phyloP scores from a whole-genome alignment of 1,140 invertebrate genomes.

The Centruroides sculpturatus region DNA sequence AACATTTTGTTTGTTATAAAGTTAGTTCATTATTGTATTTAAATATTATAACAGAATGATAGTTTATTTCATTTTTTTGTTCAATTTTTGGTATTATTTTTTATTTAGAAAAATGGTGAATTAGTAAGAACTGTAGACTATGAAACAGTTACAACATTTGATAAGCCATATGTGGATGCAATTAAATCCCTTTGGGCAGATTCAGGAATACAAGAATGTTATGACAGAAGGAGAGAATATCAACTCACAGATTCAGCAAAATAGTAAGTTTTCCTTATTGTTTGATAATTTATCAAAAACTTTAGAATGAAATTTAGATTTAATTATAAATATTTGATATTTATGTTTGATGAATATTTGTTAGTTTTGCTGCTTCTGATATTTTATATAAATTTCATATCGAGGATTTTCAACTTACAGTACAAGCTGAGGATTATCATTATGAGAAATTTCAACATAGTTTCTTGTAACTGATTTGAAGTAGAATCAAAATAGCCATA shows the following conservation, averaged over 20 bases:
- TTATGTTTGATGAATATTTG: too few species aligned
- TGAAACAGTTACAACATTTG: constrained; percentile 97
- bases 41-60: background rate
- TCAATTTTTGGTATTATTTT: constrained; percentile 15
- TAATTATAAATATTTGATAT: too few species aligned
- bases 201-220: constrained; percentile 96
- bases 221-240: constrained; percentile 96
- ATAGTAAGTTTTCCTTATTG: constrained; percentile 66
- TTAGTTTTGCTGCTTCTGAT: too few species aligned
- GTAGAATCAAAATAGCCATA: too few species aligned
- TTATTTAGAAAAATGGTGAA: constrained; percentile 83
- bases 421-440: too few species aligned
- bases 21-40: constrained; percentile 50
- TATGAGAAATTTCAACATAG: too few species aligned
- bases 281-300: too few species aligned
- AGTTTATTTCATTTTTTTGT: background rate
- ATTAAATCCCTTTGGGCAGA: constrained; percentile 96
- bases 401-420: too few species aligned
- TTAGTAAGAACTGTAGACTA: constrained; percentile 91
- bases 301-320: too few species aligned
- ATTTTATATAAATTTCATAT: too few species aligned
- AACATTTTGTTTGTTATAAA: constrained; percentile 42
- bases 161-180: constrained; percentile 89
- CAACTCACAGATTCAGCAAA: constrained; percentile 99
- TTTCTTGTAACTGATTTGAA: too few species aligned